Evolutionary conservation across 2,888 invertebrate genomes (phyloP), one percentile per base, ranked within the genome.

Genomic region (Mamestra brassicae): DNA sequence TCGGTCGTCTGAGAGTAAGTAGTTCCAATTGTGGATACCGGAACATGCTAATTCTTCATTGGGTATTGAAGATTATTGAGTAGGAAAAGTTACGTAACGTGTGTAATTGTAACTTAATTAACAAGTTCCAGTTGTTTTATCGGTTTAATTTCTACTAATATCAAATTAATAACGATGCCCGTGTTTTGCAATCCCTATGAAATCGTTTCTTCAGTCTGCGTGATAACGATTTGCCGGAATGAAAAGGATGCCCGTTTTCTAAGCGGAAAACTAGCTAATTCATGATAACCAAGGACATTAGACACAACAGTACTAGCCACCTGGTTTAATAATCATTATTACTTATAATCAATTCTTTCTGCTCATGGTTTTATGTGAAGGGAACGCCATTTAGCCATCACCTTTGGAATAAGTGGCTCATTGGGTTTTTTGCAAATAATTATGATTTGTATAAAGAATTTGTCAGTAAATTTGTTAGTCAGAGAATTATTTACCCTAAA

Each of bases 241-340:
- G 17, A 64, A 81, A 72, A 88, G 86, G 83, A 87, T 80, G 81
- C 67, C 58, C 73, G 80, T 75, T 92, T 92, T 92, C 92, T 90
- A 91, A 89, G 70, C 88, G 90, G 90, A 89, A 90, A 85, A 80
- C 62, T 11, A 47, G 64, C 55, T 77, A 81, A 78, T 68, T 78
- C 17, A 74, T 74, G 63, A 71, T 63, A 71, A 55, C 68, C 75
- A 80, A 81, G 74, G 78, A 66, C 74, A 74, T n/a, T 58, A 60
- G 34, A 26, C 60, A 36, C 42, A 61, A 36, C 34, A 2, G 17
- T 34, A 62, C 34, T n/a, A 13, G 7, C 17, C 38, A 36, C 11
- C 38, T 60, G 36, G 8, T 47, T 42, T 47, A 15, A 11, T 54
- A 13, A 17, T 68, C 42, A 36, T 57, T 52, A 50, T 34, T 62